Conservation (phyloP, 2,797 vertebrate genomes). For the Corythornis leucogaster region DNA sequence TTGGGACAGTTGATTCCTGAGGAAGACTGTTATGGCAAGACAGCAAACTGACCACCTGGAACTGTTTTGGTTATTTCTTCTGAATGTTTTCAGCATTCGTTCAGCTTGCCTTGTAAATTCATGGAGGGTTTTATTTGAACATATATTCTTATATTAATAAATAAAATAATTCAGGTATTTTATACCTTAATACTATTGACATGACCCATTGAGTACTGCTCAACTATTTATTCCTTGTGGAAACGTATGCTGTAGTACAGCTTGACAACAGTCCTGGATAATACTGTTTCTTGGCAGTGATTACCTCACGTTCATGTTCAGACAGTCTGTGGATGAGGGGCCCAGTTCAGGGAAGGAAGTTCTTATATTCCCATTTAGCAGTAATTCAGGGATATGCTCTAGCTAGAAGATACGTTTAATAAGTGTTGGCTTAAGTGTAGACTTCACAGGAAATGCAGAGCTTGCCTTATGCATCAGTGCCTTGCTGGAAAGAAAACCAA, state of each 20-base stretch:
- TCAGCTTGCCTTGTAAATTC: not conserved
- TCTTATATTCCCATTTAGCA: not conserved
- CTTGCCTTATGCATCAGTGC: not conserved
- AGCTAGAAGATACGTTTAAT: not conserved
- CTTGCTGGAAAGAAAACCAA: not conserved
- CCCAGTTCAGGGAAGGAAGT: not conserved
- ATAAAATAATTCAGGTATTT: not conserved
- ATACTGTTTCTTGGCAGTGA: not conserved
- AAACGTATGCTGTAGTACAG: not conserved
- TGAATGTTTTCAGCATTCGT: not conserved
- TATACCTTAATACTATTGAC: not conserved
- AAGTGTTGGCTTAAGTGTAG: not conserved
- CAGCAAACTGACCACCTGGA: not conserved
- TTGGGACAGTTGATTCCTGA: not conserved
- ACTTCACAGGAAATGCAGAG: not conserved
- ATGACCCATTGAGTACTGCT: not conserved
- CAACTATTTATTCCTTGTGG: not conserved
- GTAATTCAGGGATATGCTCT: not conserved
- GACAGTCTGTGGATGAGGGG: not conserved
- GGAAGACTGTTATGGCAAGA: not conserved
- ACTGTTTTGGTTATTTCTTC: not conserved
- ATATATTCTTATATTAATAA: not conserved
- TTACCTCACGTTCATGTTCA: not conserved
- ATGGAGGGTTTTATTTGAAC: not conserved
- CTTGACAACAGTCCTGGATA: not conserved